phyloP scores from a whole-genome alignment of 2,113 vertebrate species.

The Antennarius striatus region DNA sequence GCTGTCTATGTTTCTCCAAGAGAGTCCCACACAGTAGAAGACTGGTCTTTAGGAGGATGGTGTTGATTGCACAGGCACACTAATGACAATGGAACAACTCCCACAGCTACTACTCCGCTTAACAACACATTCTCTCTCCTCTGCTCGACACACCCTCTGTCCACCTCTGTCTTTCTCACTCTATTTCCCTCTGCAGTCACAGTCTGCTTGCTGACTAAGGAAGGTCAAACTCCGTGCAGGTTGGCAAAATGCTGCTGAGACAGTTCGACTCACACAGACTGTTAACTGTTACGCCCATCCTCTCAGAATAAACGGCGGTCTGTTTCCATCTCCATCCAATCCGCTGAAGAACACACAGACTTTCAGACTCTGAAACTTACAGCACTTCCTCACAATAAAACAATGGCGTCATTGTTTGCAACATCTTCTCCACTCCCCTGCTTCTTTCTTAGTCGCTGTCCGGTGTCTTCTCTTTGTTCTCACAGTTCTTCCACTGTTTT shows the following conservation, averaged over 20 bases:
- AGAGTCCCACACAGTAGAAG: conserved; percentile 16
- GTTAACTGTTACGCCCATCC: conserved; percentile 32
- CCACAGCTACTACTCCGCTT: conserved; percentile 60
- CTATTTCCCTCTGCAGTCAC: conserved; percentile 60
- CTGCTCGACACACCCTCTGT: conserved; percentile 54
- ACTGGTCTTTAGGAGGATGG: conserved; percentile 27
- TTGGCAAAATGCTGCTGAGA: conserved; percentile 56
- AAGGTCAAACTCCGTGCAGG: conserved; percentile 72
- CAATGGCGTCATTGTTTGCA: conserved; percentile 7
- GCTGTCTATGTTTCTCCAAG: conserved; percentile 2
- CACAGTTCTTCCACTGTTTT: conserved; percentile 35
- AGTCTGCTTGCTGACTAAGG: conserved; percentile 69
- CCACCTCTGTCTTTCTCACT: conserved; percentile 39
- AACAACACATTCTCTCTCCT: conserved; percentile 33
- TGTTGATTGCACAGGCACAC: conserved; percentile 40
- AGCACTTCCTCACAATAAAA: conserved; percentile 9
- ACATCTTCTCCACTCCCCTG: not conserved
- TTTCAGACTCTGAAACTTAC: conserved; percentile 25
- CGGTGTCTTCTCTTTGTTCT: conserved; percentile 37
- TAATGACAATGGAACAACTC: conserved; percentile 61
- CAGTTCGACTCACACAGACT: conserved; percentile 4
- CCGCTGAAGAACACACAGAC: not conserved
- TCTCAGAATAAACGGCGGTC: conserved; percentile 56
- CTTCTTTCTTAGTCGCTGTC: conserved; percentile 23
- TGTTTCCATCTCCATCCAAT: conserved; percentile 12